These are phyloP conservation scores for Acleris holmiana DNA, from an alignment of 2,888 invertebrate species.

Conservation along the genomic window DNA sequence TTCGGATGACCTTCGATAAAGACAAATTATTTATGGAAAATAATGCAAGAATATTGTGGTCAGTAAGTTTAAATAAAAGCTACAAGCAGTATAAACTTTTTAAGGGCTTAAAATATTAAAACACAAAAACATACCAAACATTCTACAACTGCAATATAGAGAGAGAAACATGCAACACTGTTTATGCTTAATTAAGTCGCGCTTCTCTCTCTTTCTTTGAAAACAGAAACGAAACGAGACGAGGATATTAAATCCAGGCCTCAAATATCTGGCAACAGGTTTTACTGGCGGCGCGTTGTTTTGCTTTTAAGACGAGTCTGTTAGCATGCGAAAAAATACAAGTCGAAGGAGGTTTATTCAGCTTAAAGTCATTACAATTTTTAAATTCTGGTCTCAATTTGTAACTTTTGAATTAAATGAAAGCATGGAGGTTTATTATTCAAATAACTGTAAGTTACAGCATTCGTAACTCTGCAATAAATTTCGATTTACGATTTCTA, in stretches of 20 bases:
- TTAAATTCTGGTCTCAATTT: background rate
- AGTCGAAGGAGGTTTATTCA: conserved; percentile 13
- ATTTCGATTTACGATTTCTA: conserved; percentile 19
- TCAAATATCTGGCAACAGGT: conserved; percentile 36
- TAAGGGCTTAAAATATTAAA: too few species aligned
- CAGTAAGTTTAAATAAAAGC: too few species aligned
- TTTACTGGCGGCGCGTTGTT: conserved; percentile 30
- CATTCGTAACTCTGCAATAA: conserved; percentile 11
- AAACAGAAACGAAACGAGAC: conserved; percentile 31
- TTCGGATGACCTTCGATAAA: background rate
- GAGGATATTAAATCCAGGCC: conserved; percentile 38
- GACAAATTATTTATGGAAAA: background rate
- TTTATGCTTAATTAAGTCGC: conserved; percentile 23
- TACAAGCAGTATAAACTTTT: too few species aligned
- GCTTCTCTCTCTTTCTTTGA: conserved; percentile 26
- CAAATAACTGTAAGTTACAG: background rate
- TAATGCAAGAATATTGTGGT: too few species aligned
- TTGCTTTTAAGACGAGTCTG: conserved; percentile 27
- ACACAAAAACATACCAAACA: background rate
- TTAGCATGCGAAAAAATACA: conserved; percentile 25
- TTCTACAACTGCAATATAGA: conserved; percentile 15
- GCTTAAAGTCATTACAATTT: conserved; percentile 15
- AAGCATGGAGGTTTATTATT: background rate
- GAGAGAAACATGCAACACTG: conserved; percentile 24
- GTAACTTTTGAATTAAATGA: background rate